Evolutionary conservation across 1,140 invertebrate genomes (phyloP), one percentile per base, ranked within the genome.

Genomic region (Lepidostoma basale): DNA sequence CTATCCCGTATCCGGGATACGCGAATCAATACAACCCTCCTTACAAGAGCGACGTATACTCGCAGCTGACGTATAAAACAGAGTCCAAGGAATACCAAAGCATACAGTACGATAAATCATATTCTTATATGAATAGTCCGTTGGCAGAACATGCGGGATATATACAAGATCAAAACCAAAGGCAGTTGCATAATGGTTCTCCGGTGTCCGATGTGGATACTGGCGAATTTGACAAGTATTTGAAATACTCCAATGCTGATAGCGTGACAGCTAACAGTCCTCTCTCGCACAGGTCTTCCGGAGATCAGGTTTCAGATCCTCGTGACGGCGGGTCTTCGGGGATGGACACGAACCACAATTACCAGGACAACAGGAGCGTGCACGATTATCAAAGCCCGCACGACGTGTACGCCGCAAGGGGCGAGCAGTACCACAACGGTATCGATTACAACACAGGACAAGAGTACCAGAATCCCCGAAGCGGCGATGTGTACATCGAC

Each of bases 171-270:
- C 83, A 84, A 44, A 78, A 76, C 4, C 78, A 77, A 18, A 78
- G 67, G 22, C 64, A 83, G 63, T 78, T 83, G 12, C 74, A 81
- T 56, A 79, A 79, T 5, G 80, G 79, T 0, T 82, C 82, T 2
- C 82, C 82, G 1, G 81, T 82, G 36, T 83, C 81, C 5, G 85
- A 87, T 62, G 82, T 88, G 0, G 87, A 88, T 68, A 82, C 85
- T 5, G 75, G 85, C 54, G 87, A 88, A 74, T 86, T 87, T 58
- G 87, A 89, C 73, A 89, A 90, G 74, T 89, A 89, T 75, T 76
- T 88, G 56, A 89, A 89, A 68, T 88, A 87, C 70, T 83, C 81
- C 33, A 77, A 77, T 28, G 23, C 44, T 2, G 72, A 67, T 9
- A 62, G 52, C 22, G 70, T 66, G 16, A 47, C 40, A 26, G 39